Evolutionary conservation across 1,140 invertebrate species (phyloP).

Genomic region (Nephotettix cincticeps): DNA sequence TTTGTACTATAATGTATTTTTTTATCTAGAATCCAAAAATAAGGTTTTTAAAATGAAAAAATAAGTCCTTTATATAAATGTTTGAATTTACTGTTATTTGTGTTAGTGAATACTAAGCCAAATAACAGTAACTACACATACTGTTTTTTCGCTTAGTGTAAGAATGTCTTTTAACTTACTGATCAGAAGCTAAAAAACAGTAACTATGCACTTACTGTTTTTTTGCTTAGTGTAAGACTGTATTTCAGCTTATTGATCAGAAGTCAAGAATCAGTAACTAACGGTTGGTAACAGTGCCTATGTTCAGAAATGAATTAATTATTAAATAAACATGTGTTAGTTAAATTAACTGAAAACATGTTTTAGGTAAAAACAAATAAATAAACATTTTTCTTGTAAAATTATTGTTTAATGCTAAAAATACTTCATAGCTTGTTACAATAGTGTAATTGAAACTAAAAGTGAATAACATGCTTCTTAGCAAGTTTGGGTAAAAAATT

Average conservation of each 20-base stretch:
- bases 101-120: constrained; percentile 9
- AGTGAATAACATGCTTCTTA: too few relatives aligned
- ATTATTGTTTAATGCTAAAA: too few relatives aligned
- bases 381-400: too few relatives aligned
- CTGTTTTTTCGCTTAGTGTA: background rate
- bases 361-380: too few relatives aligned
- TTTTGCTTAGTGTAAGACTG: background rate
- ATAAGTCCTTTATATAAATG: background rate
- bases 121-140: constrained; percentile 10
- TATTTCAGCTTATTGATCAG: background rate
- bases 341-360: too few relatives aligned
- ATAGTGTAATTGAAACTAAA: too few relatives aligned
- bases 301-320: background rate
- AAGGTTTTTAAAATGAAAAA: background rate
- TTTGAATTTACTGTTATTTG: background rate
- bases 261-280: background rate
- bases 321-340: too few relatives aligned
- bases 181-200: background rate
- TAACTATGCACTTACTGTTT: background rate
- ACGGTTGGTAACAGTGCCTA: background rate
- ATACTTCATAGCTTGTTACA: too few relatives aligned
- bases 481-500: too few relatives aligned
- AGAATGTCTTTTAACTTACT: background rate
- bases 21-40: background rate
- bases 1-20: background rate